Evolutionary conservation across 1,140 invertebrate species (phyloP), one percentile per base, ranked within the genome.

Genomic region (Drosophila sp.): DNA sequence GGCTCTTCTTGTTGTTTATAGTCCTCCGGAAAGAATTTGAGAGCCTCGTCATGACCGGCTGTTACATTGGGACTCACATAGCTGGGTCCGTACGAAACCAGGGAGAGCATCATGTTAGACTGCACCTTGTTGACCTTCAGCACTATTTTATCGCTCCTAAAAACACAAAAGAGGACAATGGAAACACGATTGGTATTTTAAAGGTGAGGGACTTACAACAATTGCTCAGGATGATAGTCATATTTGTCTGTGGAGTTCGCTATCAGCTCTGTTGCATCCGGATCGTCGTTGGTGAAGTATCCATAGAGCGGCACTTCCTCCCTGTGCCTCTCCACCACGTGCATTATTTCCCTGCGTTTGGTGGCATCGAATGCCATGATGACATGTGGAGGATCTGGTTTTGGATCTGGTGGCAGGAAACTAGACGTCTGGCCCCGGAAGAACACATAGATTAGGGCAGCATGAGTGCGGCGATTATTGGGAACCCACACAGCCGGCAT

Each of bases 301-400:
- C 95, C 94, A 79, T 93, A 94, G 33, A 92, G 91, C 10, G 95
- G 92, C 4, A 95, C 80, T 17, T 93, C 92, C 0, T 92, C 92
- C 11, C 89, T 87, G 71, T 92, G 92, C 27, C 91, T 66, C 0
- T 92, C 86, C 6, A 93, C 87, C 1, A 93, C 69, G 11, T 93
- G 90, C 41, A 95, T 89, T 4, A 95, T 92, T n/a, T 95, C 94
- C 61, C 92, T 92, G 4, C 93, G 93, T 91, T 95, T 95, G 87
- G 93, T 94, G 6, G 94, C 94, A 62, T 95, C 95, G 79, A 94
- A 95, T n/a, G 94, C 92, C 77, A 95, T 91, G 1, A 93, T 93
- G 1, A 95, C 79, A 80, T 95, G 94, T 1, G 94, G 94, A 0
- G 94, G 93, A 10, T 93, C 91, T 3, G 93, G 92, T 23, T 92